Percentiles rank a stretch among this genome's conserved stretches.
These are phyloP conservation scores for Lydus trimaculatus DNA, from an alignment of 2,888 invertebrate species.

Conservation along the genomic window DNA sequence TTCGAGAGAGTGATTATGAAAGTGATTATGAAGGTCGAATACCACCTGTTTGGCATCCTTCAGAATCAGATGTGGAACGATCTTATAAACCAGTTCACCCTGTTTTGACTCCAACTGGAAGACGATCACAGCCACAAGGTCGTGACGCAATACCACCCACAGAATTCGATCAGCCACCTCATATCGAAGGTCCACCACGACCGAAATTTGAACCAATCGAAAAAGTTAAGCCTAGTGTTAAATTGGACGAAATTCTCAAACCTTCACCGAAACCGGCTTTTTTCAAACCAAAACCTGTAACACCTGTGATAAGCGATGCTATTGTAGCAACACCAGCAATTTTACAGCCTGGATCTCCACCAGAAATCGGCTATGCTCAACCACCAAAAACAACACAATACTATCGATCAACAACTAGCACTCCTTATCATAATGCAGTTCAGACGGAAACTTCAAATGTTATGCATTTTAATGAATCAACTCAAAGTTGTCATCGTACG, in stretches of 20 bases:
- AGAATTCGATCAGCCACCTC: slow-evolving; percentile 65
- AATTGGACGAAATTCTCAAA: slow-evolving; percentile 59
- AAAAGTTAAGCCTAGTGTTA: slow-evolving; percentile 57
- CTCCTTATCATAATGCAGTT: slow-evolving; percentile 68
- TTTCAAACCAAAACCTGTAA: slow-evolving; percentile 65
- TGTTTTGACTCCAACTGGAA: slow-evolving; percentile 63
- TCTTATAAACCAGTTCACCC: slow-evolving; percentile 69
- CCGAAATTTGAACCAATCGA: slow-evolving; percentile 67
- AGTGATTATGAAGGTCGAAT: slow-evolving; percentile 74
- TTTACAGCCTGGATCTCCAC: slow-evolving; percentile 66
- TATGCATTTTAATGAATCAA: slow-evolving; percentile 75
- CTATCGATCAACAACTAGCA: slow-evolving; percentile 65
- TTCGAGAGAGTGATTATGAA: slow-evolving; percentile 74
- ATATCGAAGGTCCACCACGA: slow-evolving; percentile 58
- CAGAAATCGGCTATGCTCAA: slow-evolving; percentile 66
- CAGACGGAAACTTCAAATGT: slow-evolving; percentile 74
- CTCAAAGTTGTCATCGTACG: slow-evolving; percentile 69
- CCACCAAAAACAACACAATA: slow-evolving; percentile 63
- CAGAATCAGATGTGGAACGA: slow-evolving; percentile 64
- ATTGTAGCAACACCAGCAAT: slow-evolving; percentile 54
- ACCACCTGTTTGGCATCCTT: slow-evolving; percentile 68
- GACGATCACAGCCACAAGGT: slow-evolving; percentile 59
- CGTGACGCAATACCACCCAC: slow-evolving; percentile 67
- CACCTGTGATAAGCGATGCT: slow-evolving; percentile 52
- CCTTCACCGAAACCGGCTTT: slow-evolving; percentile 59